Evolutionary conservation across 1,140 invertebrate species (phyloP), one percentile per base, ranked within the genome.

Genomic region (Charaxes varanes): DNA sequence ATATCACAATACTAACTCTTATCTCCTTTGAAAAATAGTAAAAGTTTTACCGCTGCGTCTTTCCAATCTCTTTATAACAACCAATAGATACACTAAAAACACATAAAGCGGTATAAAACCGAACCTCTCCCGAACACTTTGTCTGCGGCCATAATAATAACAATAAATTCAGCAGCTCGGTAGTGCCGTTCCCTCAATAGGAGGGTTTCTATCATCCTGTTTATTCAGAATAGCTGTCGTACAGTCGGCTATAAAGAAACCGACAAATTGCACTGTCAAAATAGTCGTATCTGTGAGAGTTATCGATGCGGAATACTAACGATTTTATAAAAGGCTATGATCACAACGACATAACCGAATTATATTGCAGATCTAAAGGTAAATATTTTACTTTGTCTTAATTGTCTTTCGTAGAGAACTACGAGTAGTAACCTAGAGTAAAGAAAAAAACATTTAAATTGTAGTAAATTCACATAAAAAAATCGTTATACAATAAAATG

Each of bases 141-240:
- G 56, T 58, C 58, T 52, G 35, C 11, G 32, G 57, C 60, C 60
- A 73, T 76, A 76, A 73, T 73, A 78, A 78, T 78, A 78, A 70
- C 68, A 53, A 67, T 74, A 72, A 70, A 74, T 74, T 62, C 48
- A 32, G 21, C 45, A 11, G 26, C 37, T 41, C 21, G 4, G 14
- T 36, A 38, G 22, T 30, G 22, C 34, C 32, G 28, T 51, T 43
- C 41, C 18, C 19, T 40, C 38, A 51, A 48, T 50, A 52, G 46
- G 51, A 43, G 53, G 46, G 54, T 26, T 47, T 49, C 46, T 44
- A 53, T 57, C 58, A 35, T 41, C 23, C 34, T 50, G 44, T 42
- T 55, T 54, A 60, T 54, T 54, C 42, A 52, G 46, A 56, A 55
- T 40, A 46, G 51, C 57, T 8, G 21, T 19, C 18, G 24, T 28